Evolutionary conservation across 2,888 invertebrate genomes (phyloP).

Genomic region (Eretmocerus hayati): DNA sequence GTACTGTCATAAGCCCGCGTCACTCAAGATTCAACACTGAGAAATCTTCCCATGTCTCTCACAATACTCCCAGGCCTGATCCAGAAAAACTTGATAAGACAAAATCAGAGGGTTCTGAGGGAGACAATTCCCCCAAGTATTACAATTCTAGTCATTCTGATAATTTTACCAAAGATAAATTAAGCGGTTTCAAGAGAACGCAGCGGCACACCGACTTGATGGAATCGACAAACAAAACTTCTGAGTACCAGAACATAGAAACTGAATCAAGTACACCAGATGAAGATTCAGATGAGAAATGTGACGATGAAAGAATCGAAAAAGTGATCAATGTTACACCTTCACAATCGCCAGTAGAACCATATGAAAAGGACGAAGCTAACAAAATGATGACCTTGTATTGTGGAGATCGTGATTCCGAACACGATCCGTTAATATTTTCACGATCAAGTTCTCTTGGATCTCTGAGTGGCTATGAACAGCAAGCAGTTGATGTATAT

Average conservation of each 20-base stretch:
- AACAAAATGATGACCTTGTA: slow-evolving; percentile 59
- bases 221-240: slow-evolving; percentile 20
- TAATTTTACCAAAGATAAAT: slow-evolving; percentile 5
- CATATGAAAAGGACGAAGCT: slow-evolving; percentile 16
- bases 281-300: slow-evolving; percentile 19
- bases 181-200: slow-evolving; percentile 9
- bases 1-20: slow-evolving; percentile 82
- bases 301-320: slow-evolving; percentile 18
- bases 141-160: slow-evolving; percentile 1
- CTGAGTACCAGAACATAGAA: slow-evolving; percentile 20
- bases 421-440: slow-evolving; percentile 94
- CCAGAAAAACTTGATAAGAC: slow-evolving; percentile 56
- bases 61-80: slow-evolving; percentile 85
- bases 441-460: slow-evolving; percentile 88
- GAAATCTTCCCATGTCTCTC: slow-evolving; percentile 67
- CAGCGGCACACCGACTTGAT: slow-evolving; percentile 15
- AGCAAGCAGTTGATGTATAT: slow-evolving; percentile 74
- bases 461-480: slow-evolving; percentile 81
- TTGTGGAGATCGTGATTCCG: slow-evolving; percentile 63
- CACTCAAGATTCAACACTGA: too few species aligned
- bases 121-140: slow-evolving; percentile 4
- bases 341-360: slow-evolving; percentile 18
- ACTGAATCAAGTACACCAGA: slow-evolving; percentile 16
- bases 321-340: slow-evolving; percentile 22
- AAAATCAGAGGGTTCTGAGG: slow-evolving; percentile 5